These are phyloP conservation scores for Drosophila prolongata DNA, from an alignment of 2,888 invertebrate genomes.

Conservation along the genomic window DNA sequence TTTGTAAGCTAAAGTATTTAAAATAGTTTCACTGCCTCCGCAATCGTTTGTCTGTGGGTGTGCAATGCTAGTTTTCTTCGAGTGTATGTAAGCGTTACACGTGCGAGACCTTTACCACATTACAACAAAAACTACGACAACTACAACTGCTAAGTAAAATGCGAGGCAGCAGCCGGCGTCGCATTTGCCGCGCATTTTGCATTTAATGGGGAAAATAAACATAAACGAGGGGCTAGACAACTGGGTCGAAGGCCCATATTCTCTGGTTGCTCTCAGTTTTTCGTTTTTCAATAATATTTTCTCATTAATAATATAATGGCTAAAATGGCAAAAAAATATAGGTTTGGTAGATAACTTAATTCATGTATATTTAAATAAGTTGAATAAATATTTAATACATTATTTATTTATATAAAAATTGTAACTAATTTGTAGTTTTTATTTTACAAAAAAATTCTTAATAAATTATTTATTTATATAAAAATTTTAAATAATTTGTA, in stretches of 20 bases:
- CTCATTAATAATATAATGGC: too few species aligned
- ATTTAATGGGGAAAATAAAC: conserved; percentile 48
- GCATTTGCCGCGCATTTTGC: conserved; percentile 47
- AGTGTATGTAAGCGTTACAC: conserved; percentile 61
- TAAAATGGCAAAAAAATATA: too few species aligned
- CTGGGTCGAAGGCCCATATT: not conserved
- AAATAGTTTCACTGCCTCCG: conserved; percentile 44
- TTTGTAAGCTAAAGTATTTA: conserved; percentile 56
- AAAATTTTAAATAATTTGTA: too few species aligned
- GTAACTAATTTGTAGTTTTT: too few species aligned
- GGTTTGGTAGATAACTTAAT: too few species aligned
- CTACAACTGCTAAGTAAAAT: conserved; percentile 10
- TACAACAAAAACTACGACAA: conserved; percentile 5
- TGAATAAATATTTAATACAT: too few species aligned
- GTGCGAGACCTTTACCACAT: conserved; percentile 67
- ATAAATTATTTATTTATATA: too few species aligned
- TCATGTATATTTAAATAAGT: too few species aligned
- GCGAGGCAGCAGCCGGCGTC: conserved; percentile 18
- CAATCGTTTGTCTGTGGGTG: conserved; percentile 4
- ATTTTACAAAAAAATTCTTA: too few species aligned
- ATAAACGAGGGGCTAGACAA: conserved; percentile 4
- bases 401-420: too few species aligned
- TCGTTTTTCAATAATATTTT: not conserved
- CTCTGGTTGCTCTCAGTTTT: not conserved
- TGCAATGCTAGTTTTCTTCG: conserved; percentile 5